Evolutionary conservation across 2,888 invertebrate species (phyloP), one percentile per base, ranked within the genome.

Genomic region (Dascillus cervinus): DNA sequence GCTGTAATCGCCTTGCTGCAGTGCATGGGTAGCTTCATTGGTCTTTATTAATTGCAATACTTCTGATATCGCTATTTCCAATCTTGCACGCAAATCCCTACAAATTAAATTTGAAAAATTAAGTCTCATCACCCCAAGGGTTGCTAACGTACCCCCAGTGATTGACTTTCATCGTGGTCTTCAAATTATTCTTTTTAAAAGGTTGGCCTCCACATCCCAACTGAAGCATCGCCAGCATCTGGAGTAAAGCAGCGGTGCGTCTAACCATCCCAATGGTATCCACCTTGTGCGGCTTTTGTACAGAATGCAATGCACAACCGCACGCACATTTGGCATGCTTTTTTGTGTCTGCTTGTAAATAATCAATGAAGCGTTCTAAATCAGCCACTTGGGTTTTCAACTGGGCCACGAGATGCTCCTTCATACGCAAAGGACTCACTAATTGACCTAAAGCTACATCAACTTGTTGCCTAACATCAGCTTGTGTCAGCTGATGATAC

Each of bases 351-450:
- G 82, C 83, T 72, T 98, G 97, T 53, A 99, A 73, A 55, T 95
- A 84, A 49, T 86, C 82, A 47, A 99, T 95, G 59, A 97, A 98
- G 44, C 95, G 78, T 63, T 99, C 97, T 65, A 99, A 74, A 65
- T 99, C 98, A 22, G 85, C 81, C 31, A 99, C 91, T 68, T 99
- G 97, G 1, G 92, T 90, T 65, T 96, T 95, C 11, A 99, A 69
- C 64, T 98, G 97, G 24, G 77, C 75, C 11, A 98, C 94, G 10
- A 98, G 72, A 64, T 96, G 94, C 55, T 96, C 96, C 64, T 97
- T 96, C 68, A 96, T 91, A 60, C 91, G 84, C 40, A 94, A 75
- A 9, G 91, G 91, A 50, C 91, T 94, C 11, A 96, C 85, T 55
- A 96, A 82, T 65, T 91, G 87, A 39, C 83, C 82, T 29, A 95